Base-by-base conservation (phyloP, 2,888 invertebrate species). In the Iselma pallidipennis region DNA sequence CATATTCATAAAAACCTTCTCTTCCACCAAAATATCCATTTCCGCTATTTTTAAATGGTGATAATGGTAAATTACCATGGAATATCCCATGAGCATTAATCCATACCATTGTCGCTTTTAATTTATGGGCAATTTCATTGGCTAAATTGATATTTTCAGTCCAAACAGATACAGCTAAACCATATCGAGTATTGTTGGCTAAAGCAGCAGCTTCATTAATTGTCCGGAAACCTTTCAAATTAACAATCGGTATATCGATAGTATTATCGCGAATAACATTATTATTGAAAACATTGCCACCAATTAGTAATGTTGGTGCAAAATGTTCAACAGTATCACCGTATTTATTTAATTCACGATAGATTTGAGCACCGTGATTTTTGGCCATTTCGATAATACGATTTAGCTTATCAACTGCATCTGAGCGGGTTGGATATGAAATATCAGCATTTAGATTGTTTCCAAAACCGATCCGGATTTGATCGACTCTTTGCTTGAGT, bases 161-260 rank as follows among this genome's bases (percentile, higher is more conserved):
- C 85, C 86, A 87, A 25, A 87, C 80, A 61, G 85, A 85, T 2
- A 83, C 83, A 10, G 80, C 84, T 7, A 84, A 75, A 4, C 84
- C 84, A 71, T 82, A 83, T 42, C 80, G 78, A 12, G 80, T 79
- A 73, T 85, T 85, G 75, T 87, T 87, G 23, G 84, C 83, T 49
- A 87, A 76, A 31, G 79, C 74, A 1, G 85, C 78, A n/a, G 84
- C 85, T 76, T 87, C 87, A 67, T 84, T 84, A 2, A 84, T 82
- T 25, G 84, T 85, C 57, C 87, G 78, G 75, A 86, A 86, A 16
- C 85, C 79, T 2, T 82, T 80, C 25, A 85, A 71, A 5, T 83
- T 80, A 49, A 84, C 83, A 7, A 82, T 79, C 61, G 81, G 80
- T 58, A 80, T 76, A 76, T 82, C 76, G 33, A 66, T 55, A 10